These are phyloP conservation scores for Eupithecia vulgata DNA, from an alignment of 2,888 invertebrate species.

Conservation along the genomic window DNA sequence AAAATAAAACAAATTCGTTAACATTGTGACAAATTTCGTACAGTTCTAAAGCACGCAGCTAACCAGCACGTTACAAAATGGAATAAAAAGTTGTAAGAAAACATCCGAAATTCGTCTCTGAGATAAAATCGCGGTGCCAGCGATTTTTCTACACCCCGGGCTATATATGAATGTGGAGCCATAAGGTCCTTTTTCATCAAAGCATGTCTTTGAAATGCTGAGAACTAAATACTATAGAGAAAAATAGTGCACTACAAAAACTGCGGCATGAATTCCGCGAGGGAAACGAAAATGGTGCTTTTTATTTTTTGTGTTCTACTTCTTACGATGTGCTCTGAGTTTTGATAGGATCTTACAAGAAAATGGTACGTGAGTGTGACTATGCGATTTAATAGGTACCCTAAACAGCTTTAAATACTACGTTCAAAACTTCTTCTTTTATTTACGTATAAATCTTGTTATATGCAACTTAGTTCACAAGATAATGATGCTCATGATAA, in stretches of 20 bases:
- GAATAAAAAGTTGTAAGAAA: background rate
- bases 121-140: constrained; percentile 51
- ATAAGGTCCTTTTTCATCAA: constrained; percentile 72
- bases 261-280: constrained; percentile 29
- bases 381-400: background rate
- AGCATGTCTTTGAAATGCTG: constrained; percentile 62
- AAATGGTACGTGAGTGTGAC: background rate
- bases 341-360: background rate
- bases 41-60: background rate
- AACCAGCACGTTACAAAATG: background rate
- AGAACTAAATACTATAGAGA: constrained; percentile 49
- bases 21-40: background rate
- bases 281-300: constrained; percentile 14
- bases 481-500: background rate
- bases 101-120: constrained; percentile 50
- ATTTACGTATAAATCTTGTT: background rate
- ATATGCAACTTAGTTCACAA: background rate
- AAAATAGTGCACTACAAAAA: constrained; percentile 36
- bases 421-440: background rate
- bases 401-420: too few species aligned
- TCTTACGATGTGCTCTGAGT: background rate
- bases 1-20: background rate
- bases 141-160: constrained; percentile 63
- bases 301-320: constrained; percentile 10
- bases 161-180: constrained; percentile 70